Evolutionary conservation across 2,797 vertebrate genomes (phyloP), one percentile per base, ranked within the genome.

Genomic region (Sebastes melanostomus): DNA sequence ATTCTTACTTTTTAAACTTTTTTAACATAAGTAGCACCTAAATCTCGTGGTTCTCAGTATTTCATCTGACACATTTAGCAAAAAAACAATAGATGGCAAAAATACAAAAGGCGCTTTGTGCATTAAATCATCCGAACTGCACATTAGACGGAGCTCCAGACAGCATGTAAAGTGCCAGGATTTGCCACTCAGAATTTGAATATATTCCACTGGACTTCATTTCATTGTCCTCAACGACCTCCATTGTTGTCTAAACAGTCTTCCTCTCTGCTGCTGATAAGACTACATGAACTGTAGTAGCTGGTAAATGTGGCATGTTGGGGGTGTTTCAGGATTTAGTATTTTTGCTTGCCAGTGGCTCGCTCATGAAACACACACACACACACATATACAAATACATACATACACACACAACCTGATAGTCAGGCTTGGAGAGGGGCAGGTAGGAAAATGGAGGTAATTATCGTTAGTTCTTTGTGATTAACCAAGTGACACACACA

Each of bases 391-490:
- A 46, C 56, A 78, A 16, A 66, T 56, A 22, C 68, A 78, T 71
- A 66, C 72, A 66, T 18, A n/a, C 46, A 72, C 74, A 60, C 73
- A 84, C 78, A 82, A 69, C 54, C 74, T 71, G 74, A 78, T 56
- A 74, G 59, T 83, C 55, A 68, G 66, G 78, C 42, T 75, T 78
- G 81, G 74, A 90, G 87, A 76, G 68, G 59, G 52, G 67, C 84
- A 90, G 86, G 84, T 85, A 84, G 84, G 86, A 91, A 90, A 91
- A 90, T 88, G 81, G 82, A 69, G 66, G 72, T 85, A 83, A 94
- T 94, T 89, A 93, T 91, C 86, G 62, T 92, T 91, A 89, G 91
- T 90, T 93, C 88, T 89, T 89, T 81, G 69, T 93, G 88, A 92
- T 92, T 93, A 91, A 86, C 89, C 88, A 89, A 83, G 87, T 86